These are phyloP conservation scores for Neodon shergylaensis DNA, from an alignment of 2,113 vertebrate species.

Conservation along the genomic window DNA sequence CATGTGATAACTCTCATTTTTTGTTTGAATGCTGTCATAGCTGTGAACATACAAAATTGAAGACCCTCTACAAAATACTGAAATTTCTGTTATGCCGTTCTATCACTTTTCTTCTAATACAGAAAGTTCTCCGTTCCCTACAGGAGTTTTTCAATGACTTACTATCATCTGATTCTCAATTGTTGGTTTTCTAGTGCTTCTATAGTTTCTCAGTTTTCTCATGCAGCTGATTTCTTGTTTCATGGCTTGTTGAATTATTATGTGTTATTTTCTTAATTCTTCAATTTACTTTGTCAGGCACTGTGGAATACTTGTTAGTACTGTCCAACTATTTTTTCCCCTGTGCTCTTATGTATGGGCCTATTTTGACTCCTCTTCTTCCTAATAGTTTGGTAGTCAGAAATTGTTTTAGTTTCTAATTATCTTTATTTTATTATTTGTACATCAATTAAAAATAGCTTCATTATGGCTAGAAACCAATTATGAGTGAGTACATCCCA, in stretches of 20 bases:
- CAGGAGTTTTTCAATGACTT: not conserved
- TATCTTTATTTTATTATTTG: not conserved
- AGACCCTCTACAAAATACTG: not conserved
- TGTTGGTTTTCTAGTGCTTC: not conserved
- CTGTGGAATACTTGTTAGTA: not conserved
- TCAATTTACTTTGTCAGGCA: not conserved
- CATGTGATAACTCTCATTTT: not conserved
- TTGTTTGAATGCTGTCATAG: not conserved
- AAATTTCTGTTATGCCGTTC: not conserved
- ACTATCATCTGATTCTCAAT: not conserved
- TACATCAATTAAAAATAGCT: not conserved
- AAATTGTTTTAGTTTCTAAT: not conserved
- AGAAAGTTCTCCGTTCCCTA: not conserved
- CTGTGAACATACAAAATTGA: not conserved
- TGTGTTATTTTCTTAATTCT: not conserved
- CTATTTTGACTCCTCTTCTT: not conserved
- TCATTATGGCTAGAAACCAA: no score
- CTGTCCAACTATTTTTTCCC: not conserved
- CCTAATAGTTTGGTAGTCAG: not conserved
- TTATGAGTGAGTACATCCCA: no score
- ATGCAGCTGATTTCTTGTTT: not conserved
- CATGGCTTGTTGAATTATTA: not conserved
- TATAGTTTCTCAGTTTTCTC: not conserved
- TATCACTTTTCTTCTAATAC: not conserved
- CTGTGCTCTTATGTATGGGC: rapidly evolving